Evolutionary conservation across 2,888 invertebrate species (phyloP).

Genomic region (Latrodectus hesperus): DNA sequence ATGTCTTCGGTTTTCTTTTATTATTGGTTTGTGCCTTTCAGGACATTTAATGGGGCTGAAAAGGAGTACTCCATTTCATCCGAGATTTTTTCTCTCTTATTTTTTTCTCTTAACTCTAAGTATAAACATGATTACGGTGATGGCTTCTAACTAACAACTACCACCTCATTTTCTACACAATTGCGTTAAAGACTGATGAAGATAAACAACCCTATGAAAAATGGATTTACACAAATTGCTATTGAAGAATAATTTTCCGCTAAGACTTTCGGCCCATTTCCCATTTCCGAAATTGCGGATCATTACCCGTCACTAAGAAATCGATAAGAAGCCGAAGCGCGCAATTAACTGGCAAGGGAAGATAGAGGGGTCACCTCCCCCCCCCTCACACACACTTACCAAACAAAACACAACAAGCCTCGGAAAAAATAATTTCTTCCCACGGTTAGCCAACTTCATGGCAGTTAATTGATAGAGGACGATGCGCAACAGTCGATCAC

Average conservation of each 20-base stretch:
- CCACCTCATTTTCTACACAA: not conserved
- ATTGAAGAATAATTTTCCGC: not conserved
- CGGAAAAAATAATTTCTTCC: constrained; percentile 53
- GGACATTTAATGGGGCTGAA: too few relatives aligned
- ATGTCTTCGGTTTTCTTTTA: not conserved
- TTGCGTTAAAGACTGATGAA: not conserved
- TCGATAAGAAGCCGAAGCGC: not conserved
- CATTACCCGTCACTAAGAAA: not conserved
- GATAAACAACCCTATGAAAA: constrained; percentile 3
- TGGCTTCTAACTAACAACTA: not conserved
- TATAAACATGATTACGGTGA: not conserved
- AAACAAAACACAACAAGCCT: not conserved
- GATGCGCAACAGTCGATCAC: constrained; percentile 61
- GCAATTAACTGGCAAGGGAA: not conserved
- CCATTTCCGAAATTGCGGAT: not conserved
- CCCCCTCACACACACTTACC: not conserved
- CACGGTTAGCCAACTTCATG: constrained; percentile 41
- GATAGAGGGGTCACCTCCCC: not conserved
- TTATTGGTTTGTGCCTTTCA: not conserved
- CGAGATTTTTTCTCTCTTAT: too few relatives aligned
- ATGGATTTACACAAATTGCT: not conserved
- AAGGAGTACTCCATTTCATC: too few relatives aligned
- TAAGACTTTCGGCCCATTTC: not conserved
- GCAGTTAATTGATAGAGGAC: constrained; percentile 58
- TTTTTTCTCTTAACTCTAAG: not conserved